Evolutionary conservation across 2,113 vertebrate species (phyloP).

Genomic region (Austrofundulus limnaeus): DNA sequence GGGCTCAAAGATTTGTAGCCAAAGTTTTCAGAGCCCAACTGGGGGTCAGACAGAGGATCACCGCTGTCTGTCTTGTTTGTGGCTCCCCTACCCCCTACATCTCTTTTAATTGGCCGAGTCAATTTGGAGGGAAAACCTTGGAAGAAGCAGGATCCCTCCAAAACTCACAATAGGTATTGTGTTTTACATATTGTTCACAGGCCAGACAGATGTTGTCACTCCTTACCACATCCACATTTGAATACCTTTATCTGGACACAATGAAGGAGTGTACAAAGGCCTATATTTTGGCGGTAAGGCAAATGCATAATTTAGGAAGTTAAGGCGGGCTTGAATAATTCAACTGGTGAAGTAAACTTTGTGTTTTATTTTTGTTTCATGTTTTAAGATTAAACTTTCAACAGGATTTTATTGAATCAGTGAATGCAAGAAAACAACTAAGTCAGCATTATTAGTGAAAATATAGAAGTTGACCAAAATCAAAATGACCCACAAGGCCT

Average conservation of each 20-base stretch:
- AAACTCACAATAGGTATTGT: conserved; percentile 74
- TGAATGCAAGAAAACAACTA: too few relatives aligned
- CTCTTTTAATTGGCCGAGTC: conserved; percentile 69
- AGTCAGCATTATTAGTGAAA: too few relatives aligned
- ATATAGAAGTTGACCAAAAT: too few relatives aligned
- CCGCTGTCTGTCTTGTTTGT: conserved; percentile 45
- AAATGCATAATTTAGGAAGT: conserved; percentile 48
- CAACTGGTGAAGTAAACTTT: background rate
- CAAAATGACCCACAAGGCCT: too few relatives aligned
- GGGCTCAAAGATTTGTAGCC: conserved; percentile 29
- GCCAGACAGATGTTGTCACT: conserved; percentile 73
- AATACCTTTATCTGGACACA: conserved; percentile 69
- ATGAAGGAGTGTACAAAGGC: conserved; percentile 61
- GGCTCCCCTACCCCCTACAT: conserved; percentile 41
- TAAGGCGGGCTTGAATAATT: conserved; percentile 2
- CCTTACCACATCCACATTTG: conserved; percentile 64
- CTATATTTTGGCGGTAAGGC: conserved; percentile 60
- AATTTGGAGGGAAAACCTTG: conserved; percentile 74
- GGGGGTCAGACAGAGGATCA: conserved; percentile 70
- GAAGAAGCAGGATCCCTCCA: conserved; percentile 71
- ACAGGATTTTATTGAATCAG: too few relatives aligned
- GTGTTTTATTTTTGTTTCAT: background rate
- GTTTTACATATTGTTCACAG: conserved; percentile 72
- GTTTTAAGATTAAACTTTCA: background rate
- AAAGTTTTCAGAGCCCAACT: conserved; percentile 59